Evolutionary conservation across 37 sponge, comb jelly and placozoan species (phyloP).

Genomic region (Mnemiopsis leidyi): DNA sequence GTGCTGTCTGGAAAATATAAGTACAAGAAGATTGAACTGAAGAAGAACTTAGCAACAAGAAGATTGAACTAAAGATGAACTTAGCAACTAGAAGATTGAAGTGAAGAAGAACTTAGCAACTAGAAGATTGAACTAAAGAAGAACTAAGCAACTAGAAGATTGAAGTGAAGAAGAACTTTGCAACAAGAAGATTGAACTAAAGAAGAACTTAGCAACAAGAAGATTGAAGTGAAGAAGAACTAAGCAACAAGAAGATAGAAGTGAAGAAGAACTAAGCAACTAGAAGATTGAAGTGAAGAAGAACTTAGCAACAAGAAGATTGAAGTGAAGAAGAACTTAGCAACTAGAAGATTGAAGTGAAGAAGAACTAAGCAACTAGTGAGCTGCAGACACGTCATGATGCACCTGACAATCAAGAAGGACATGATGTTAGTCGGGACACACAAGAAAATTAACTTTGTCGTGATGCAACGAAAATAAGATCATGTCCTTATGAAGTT

Average conservation of each 20-base stretch:
- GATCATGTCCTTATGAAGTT: neutral
- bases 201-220: neutral
- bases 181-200: no score
- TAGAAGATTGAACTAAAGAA: neutral
- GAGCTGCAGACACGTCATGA: neutral
- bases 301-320: neutral
- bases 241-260: neutral
- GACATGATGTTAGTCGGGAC: neutral
- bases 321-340: neutral
- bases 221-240: neutral
- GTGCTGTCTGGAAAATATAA: neutral
- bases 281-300: no score
- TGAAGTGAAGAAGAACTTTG: neutral
- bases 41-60: neutral
- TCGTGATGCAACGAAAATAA: neutral
- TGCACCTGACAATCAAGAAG: neutral
- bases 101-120: neutral
- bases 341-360: neutral
- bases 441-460: neutral
- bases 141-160: neutral
- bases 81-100: no score
- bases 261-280: neutral
- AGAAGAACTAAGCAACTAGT: no score
- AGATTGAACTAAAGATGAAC: neutral
- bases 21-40: neutral